Percentiles rank a stretch among this genome's conserved stretches.
phyloP scores from a whole-genome alignment of 2,888 invertebrate species.

The Lumbricus terrestris region DNA sequence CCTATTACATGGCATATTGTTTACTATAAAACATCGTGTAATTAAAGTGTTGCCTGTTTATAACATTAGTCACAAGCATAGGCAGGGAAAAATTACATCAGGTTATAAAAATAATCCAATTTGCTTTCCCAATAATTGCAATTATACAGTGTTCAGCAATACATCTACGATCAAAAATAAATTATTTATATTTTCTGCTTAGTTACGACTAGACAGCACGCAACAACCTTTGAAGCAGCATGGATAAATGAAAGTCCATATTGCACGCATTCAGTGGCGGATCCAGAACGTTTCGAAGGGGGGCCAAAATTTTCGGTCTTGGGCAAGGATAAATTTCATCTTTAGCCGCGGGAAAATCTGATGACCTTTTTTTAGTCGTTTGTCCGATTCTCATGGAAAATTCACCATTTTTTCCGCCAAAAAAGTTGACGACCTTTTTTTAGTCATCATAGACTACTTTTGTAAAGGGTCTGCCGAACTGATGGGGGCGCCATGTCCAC shows the following conservation, averaged over 20 bases:
- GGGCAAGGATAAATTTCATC: no score
- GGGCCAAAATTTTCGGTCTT: no score
- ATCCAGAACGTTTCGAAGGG: no score
- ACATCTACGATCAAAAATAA: neutral
- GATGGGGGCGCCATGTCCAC: no score
- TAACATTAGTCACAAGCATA: neutral
- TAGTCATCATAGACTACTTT: no score
- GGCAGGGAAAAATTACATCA: neutral
- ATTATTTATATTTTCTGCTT: neutral
- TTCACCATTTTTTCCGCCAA: no score
- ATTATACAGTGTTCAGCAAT: no score
- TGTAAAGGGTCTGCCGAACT: no score
- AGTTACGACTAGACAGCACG: neutral
- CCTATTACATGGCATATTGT: neutral
- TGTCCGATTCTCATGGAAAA: no score
- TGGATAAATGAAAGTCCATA: constrained; percentile 11
- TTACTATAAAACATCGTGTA: neutral
- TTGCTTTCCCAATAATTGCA: neutral
- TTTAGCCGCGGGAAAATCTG: no score
- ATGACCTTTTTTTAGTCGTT: no score
- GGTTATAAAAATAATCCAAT: neutral
- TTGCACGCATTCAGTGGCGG: neutral
- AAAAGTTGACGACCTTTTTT: no score
- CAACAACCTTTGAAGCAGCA: neutral
- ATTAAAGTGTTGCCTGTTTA: neutral